phyloP scores from a whole-genome alignment of 2,888 invertebrate species.

The Hoplodrina blanda region DNA sequence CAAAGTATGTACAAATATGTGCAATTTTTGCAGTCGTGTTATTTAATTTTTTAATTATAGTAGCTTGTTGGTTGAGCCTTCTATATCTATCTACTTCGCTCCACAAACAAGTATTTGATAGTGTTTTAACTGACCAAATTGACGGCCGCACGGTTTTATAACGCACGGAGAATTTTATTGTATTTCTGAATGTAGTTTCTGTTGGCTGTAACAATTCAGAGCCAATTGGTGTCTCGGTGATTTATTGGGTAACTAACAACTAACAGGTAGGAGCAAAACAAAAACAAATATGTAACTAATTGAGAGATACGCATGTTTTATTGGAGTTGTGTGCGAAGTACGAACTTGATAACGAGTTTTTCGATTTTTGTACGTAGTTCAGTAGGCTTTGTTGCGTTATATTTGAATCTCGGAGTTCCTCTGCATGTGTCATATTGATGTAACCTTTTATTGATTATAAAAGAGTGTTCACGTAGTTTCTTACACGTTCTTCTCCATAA shows the following conservation, averaged over 20 bases:
- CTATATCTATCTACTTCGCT: background rate
- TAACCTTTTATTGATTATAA: too few species aligned
- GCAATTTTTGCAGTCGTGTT: too few species aligned
- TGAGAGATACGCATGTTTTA: constrained; percentile 1
- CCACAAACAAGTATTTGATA: constrained; percentile 27
- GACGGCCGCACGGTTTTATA: constrained; percentile 42
- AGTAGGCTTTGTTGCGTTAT: too few species aligned
- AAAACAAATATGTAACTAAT: constrained; percentile 4
- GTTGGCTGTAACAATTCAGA: constrained; percentile 33
- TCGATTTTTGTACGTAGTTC: too few species aligned
- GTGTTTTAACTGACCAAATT: constrained; percentile 43
- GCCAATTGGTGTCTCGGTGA: constrained; percentile 20
- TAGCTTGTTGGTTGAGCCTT: constrained; percentile 14
- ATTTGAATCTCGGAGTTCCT: too few species aligned
- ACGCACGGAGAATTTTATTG: constrained; percentile 46
- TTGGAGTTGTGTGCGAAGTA: background rate
- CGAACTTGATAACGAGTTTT: too few species aligned
- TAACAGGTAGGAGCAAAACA: background rate
- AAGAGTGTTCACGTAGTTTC: too few species aligned
- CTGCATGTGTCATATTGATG: too few species aligned
- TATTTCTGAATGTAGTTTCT: constrained; percentile 27
- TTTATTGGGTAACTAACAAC: constrained; percentile 19
- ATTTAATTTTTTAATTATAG: too few species aligned
- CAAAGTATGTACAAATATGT: too few species aligned
- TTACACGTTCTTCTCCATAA: too few species aligned